Evolutionary conservation across 2,888 invertebrate genomes (phyloP).

Genomic region (Poecilobothrus nobilitatus): DNA sequence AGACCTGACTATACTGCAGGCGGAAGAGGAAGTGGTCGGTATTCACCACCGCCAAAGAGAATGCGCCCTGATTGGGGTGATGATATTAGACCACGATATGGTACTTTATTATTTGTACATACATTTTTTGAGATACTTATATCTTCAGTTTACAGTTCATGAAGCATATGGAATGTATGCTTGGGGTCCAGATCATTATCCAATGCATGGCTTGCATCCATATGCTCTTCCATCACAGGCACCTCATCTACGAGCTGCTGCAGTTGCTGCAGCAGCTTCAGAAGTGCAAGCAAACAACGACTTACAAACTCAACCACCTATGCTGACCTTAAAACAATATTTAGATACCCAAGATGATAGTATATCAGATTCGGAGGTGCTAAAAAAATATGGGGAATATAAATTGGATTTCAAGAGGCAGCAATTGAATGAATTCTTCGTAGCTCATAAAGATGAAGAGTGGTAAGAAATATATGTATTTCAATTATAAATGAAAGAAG

Average conservation of each 20-base stretch:
- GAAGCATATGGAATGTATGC: slow-evolving; percentile 42
- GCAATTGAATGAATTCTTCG: slow-evolving; percentile 96
- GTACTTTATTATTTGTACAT: slow-evolving; percentile 11
- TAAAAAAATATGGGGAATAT: slow-evolving; percentile 95
- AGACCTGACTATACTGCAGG: slow-evolving; percentile 69
- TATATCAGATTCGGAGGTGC: slow-evolving; percentile 93
- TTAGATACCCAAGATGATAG: slow-evolving; percentile 93
- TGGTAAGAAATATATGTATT: slow-evolving; percentile 60
- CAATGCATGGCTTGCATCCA: slow-evolving; percentile 36
- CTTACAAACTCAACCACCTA: slow-evolving; percentile 74
- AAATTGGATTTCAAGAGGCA: slow-evolving; percentile 93
- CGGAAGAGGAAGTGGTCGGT: slow-evolving; percentile 61
- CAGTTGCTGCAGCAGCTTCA: slow-evolving; percentile 14
- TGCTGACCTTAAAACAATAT: slow-evolving; percentile 96
- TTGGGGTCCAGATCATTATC: slow-evolving; percentile 40
- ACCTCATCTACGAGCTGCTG: slow-evolving; percentile 29
- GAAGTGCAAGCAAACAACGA: slow-evolving; percentile 32
- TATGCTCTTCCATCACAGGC: slow-evolving; percentile 26
- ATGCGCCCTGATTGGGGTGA: slow-evolving; percentile 67
- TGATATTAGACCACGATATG: slow-evolving; percentile 45
- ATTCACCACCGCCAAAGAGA: slow-evolving; percentile 67
- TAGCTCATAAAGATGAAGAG: slow-evolving; percentile 99
- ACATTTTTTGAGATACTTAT: background rate
- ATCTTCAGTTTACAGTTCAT: slow-evolving; percentile 30
- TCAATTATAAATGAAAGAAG: background rate